Evolutionary conservation across 2,113 vertebrate species (phyloP).

Genomic region (Thalassarche chlororhynchos): DNA sequence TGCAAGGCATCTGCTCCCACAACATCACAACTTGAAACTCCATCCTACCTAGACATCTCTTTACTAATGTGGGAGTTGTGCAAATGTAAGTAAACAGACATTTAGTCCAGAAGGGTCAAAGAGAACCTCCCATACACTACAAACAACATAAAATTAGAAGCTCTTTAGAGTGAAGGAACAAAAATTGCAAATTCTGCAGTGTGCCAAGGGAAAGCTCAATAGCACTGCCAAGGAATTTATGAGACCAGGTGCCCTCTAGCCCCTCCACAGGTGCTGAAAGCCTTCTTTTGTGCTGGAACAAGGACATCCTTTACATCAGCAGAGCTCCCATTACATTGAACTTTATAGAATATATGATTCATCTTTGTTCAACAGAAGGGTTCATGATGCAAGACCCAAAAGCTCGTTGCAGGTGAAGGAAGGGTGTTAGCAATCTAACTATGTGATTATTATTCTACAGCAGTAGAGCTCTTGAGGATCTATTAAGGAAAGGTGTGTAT

Average conservation of each 20-base stretch:
- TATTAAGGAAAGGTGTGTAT: background rate
- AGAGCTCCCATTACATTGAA: background rate
- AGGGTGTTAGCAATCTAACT: background rate
- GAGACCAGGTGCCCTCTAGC: background rate
- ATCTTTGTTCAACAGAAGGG: background rate
- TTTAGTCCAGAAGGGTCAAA: background rate
- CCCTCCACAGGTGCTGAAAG: background rate
- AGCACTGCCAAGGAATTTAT: background rate
- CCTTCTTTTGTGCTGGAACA: background rate
- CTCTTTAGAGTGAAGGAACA: background rate
- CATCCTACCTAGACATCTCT: background rate
- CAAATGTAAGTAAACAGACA: background rate
- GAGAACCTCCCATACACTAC: background rate
- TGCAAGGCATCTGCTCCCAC: background rate
- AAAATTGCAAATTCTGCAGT: background rate
- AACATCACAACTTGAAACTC: background rate
- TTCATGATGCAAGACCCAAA: background rate
- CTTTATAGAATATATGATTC: background rate
- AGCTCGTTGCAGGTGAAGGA: background rate
- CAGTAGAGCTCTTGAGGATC: background rate
- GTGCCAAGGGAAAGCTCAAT: background rate
- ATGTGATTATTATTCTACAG: background rate
- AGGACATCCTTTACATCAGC: background rate
- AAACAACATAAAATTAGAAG: background rate
- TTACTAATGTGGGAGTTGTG: background rate